Evolutionary conservation across 2,797 vertebrate species (phyloP), one percentile per base, ranked within the genome.

Genomic region (Sebastes hopkinsi): DNA sequence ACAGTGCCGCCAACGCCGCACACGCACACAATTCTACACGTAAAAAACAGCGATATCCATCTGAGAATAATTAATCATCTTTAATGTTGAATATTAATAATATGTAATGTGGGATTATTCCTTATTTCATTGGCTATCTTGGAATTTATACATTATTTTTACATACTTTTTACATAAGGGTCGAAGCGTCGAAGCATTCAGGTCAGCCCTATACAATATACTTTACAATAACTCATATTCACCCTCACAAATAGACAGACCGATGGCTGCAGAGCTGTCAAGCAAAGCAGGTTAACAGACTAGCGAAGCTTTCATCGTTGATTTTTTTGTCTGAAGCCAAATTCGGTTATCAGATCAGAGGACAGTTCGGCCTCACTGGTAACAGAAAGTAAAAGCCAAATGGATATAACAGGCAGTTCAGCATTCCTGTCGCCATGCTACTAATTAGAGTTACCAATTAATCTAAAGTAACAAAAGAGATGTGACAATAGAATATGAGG

Each of bases 341-440:
- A 18, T 72, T 72, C 4, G 8, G 36, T 66, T 11, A 27, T 61
- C 20, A 60, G 60, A 66, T 79, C 55, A 38, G 25, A 46, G 32
- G 13, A 54, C 46, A 42, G 23, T 27, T 77, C 22, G 27, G 29
- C 16, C 14, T 30, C 8, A 52, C 50, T 52, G 50, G 20, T 46
- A 18, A n/a, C 30, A 65, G 30, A 50, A 59, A 56, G 22, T 6
- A 38, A 38, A 20, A 58, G 4, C 16, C 23, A 16, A 13, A 16
- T 52, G 14, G 10, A 1, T 25, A 9, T 22, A 30, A 20, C 36
- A 20, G 25, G 27, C 13, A 23, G 14, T 30, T 46, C 6, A 55
- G 14, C 42, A 36, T 27, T 73, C 4, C 52, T 59, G 54, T 50
- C 52, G 6, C 9, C 2, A 2, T 55, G 42, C 9, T 8, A 50